A percentile compares a stretch with the other conserved stretches of the same genome.
Evolutionary conservation across 2,797 vertebrate species (phyloP).

Genomic region (Brachyrhaphis roseni): DNA sequence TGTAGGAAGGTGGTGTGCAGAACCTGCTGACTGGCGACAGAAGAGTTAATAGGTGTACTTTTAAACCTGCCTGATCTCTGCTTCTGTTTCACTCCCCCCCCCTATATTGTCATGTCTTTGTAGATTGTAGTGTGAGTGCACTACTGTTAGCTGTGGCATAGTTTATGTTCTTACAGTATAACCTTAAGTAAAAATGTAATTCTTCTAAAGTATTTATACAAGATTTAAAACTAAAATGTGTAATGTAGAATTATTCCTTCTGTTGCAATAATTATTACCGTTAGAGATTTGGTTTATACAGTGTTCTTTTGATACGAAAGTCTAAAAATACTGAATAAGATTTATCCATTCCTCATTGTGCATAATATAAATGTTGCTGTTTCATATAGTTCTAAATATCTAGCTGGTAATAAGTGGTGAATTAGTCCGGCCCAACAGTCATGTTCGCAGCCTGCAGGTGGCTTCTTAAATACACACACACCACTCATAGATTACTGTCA

Average conservation of each 20-base stretch:
- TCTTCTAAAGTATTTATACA: neutral
- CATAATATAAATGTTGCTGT: neutral
- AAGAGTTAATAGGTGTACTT: neutral
- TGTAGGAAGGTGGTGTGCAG: neutral
- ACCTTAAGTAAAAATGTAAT: neutral
- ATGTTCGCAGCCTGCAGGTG: neutral
- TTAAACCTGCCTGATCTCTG: neutral
- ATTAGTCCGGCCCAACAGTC: neutral
- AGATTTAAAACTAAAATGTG: neutral
- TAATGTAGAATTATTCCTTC: neutral
- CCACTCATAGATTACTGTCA: neutral
- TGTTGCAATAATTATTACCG: neutral
- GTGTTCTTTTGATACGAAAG: neutral
- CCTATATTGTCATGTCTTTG: neutral
- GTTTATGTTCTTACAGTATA: neutral
- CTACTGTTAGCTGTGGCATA: neutral
- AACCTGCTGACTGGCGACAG: slow-evolving; percentile 25
- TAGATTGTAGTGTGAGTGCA: neutral
- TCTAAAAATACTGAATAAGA: neutral
- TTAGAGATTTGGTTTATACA: neutral
- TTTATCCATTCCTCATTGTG: neutral
- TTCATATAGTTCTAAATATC: neutral
- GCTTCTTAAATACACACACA: neutral
- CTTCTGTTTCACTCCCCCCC: neutral
- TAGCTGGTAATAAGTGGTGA: neutral